Evolutionary conservation across 2,113 vertebrate species (phyloP).

Genomic region (Crotalus viridis): DNA sequence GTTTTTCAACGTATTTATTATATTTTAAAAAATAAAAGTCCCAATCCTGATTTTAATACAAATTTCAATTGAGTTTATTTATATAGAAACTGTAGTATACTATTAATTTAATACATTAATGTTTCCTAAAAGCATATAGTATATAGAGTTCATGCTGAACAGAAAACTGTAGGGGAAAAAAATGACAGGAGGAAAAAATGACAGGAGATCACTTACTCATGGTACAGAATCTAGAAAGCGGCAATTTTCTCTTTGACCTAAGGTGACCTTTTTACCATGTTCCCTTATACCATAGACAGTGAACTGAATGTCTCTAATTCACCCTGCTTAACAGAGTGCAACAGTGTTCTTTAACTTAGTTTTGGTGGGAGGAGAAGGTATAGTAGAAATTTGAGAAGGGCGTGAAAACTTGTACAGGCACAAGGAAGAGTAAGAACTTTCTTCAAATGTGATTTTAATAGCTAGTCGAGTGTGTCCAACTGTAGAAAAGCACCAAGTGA

Average conservation of each 20-base stretch:
- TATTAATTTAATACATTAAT: neutral
- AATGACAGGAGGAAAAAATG: conserved; percentile 55
- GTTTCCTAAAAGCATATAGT: neutral
- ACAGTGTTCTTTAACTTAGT: conserved; percentile 78
- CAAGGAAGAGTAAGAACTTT: conserved; percentile 70
- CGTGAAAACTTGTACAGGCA: conserved; percentile 70
- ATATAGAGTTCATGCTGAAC: conserved; percentile 27
- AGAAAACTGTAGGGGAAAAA: conserved; percentile 38
- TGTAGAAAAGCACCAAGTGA: conserved; percentile 79
- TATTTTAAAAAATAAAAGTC: neutral
- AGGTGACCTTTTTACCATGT: conserved; percentile 84
- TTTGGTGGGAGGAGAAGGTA: conserved; percentile 83
- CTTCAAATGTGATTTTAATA: conserved; percentile 78
- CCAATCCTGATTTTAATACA: neutral
- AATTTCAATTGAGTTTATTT: neutral
- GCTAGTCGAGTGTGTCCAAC: conserved; percentile 77
- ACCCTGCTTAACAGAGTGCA: conserved; percentile 76
- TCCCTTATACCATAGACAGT: conserved; percentile 68
- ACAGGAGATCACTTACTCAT: conserved; percentile 82
- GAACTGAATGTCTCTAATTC: conserved; percentile 76
- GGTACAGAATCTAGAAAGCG: conserved; percentile 71
- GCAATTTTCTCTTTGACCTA: conserved; percentile 78
- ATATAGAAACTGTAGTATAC: neutral
- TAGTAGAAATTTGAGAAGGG: conserved; percentile 81
- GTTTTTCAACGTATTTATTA: neutral